These are phyloP conservation scores for Holacanthella duospinosa DNA, from an alignment of 2,888 invertebrate species.

Conservation along the genomic window DNA sequence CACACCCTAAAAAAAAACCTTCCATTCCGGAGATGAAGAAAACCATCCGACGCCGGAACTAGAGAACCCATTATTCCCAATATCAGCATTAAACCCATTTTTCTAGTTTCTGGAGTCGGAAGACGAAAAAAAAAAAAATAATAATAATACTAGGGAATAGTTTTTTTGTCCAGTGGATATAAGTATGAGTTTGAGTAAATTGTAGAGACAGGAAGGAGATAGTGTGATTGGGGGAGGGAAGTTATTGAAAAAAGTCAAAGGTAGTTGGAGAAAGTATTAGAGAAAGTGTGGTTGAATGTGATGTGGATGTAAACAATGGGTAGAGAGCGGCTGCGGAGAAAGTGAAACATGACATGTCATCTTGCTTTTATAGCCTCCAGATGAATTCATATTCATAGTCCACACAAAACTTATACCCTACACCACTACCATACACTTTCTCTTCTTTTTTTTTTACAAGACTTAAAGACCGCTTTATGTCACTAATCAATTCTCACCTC, in stretches of 20 bases:
- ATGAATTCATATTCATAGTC: background rate
- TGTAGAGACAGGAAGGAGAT: background rate
- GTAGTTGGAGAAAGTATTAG: background rate
- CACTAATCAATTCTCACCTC: slow-evolving; percentile 1
- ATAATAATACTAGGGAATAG: too few species aligned
- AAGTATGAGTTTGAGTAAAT: background rate
- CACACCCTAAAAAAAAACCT: background rate
- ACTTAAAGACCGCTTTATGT: background rate
- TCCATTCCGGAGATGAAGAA: background rate
- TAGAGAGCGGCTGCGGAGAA: background rate
- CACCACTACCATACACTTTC: background rate
- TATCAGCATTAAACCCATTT: background rate
- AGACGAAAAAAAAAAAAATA: background rate
- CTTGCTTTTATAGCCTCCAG: background rate
- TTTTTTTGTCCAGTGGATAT: too few species aligned
- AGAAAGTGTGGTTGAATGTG: too few species aligned
- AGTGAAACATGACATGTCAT: slow-evolving; percentile 5
- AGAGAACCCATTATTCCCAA: background rate
- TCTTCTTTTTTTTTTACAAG: background rate
- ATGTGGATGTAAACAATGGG: background rate
- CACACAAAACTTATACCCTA: background rate
- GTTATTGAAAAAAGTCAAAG: slow-evolving; percentile 1
- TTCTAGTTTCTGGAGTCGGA: background rate
- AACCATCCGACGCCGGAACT: background rate
- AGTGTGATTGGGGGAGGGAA: too few species aligned